Conservation (phyloP, 92 coral and sea anemone species). For the Nematostella vectensis region DNA sequence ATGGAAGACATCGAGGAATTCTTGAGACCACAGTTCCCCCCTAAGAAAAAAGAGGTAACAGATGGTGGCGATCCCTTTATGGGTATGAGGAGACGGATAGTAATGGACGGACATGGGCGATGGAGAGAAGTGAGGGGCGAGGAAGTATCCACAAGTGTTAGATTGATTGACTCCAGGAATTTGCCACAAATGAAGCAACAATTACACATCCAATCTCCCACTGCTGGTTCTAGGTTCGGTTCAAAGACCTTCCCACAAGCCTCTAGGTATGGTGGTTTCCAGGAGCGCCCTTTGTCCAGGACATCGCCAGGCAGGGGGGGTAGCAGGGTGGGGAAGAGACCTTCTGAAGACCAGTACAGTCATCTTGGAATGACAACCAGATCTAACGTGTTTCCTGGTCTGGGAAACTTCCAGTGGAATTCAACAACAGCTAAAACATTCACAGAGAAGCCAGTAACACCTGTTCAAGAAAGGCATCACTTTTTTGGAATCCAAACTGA, state of each 20-base stretch:
- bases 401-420: conserved; percentile 77
- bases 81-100: conserved; percentile 57
- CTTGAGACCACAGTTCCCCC: conserved; percentile 64
- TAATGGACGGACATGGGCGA: conserved; percentile 86
- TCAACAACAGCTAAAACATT: conserved; percentile 60
- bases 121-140: conserved; percentile 69
- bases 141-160: not conserved
- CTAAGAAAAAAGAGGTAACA: conserved; percentile 7
- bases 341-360: conserved; percentile 26
- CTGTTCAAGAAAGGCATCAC: conserved; percentile 48
- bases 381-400: conserved; percentile 88
- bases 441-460: conserved; percentile 37
- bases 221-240: no score
- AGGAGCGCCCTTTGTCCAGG: not conserved
- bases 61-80: conserved; percentile 2
- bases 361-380: conserved; percentile 63
- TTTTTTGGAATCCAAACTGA: conserved; percentile 81
- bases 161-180: conserved; percentile 4
- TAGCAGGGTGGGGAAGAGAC: not conserved
- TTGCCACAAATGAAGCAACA: conserved; percentile 10
- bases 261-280: conserved; percentile 2
- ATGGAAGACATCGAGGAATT: conserved; percentile 67
- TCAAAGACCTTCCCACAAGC: conserved; percentile 4
- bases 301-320: not conserved
- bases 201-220: conserved; percentile 2